A percentile compares a stretch with the other conserved stretches of the same genome.
These are phyloP conservation scores for Prietella phreatophila DNA, from an alignment of 2,113 vertebrate genomes.

Conservation along the genomic window DNA sequence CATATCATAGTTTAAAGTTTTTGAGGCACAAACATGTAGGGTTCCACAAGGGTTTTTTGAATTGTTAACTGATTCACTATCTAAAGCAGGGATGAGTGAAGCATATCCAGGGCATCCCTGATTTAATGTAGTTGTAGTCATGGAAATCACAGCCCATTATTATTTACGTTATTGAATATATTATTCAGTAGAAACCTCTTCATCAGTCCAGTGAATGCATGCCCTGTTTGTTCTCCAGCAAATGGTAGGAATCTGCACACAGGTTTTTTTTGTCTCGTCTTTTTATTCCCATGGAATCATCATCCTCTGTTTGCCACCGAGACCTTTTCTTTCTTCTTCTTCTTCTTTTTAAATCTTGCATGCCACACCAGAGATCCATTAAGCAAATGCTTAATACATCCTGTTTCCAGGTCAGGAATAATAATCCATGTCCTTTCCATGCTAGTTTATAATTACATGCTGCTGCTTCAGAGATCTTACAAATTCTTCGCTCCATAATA, in stretches of 20 bases:
- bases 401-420: background rate
- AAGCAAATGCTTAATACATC: slow-evolving; percentile 5
- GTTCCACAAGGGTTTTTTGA: background rate
- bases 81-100: background rate
- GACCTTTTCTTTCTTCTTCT: background rate
- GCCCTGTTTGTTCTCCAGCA: slow-evolving; percentile 11
- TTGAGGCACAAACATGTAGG: background rate
- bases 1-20: background rate
- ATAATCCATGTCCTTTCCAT: background rate
- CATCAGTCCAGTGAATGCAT: background rate
- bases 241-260: background rate
- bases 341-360: background rate
- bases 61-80: background rate
- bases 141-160: background rate
- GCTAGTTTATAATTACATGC: background rate
- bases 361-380: background rate
- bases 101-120: background rate
- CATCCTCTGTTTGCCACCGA: slow-evolving; percentile 8
- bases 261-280: background rate
- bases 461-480: background rate
- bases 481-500: background rate
- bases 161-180: background rate
- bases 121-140: background rate
- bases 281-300: background rate
- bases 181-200: background rate